phyloP scores from a whole-genome alignment of 2,797 vertebrate species.

The Hozukius guyotensis region DNA sequence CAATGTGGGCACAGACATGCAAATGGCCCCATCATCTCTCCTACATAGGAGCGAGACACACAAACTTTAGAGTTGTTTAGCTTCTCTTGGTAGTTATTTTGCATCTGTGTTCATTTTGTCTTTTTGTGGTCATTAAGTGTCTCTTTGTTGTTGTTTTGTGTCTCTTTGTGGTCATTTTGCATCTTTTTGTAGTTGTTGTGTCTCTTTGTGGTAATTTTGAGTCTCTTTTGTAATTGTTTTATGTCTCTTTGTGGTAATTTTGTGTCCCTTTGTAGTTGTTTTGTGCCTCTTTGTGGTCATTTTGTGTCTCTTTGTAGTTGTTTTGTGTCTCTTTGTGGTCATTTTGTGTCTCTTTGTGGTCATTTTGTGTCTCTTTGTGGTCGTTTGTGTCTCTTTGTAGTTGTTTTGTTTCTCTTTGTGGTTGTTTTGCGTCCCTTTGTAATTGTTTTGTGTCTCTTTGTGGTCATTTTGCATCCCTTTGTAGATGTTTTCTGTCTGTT shows the following conservation, averaged over 20 bases:
- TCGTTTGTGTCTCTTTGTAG: background rate
- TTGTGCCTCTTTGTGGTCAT: too few species aligned
- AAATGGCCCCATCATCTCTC: background rate
- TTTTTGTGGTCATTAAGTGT: too few species aligned
- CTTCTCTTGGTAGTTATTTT: background rate
- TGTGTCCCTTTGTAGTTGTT: background rate
- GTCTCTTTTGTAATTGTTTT: background rate
- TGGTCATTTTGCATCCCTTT: too few species aligned
- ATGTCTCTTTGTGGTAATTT: fast-evolving
- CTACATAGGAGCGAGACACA: background rate
- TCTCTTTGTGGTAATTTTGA: too few species aligned
- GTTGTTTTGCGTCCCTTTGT: too few species aligned
- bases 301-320: too few species aligned
- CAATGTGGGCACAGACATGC: background rate
- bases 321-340: background rate
- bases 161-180: background rate
- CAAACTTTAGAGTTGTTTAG: background rate
- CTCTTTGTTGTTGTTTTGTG: too few species aligned
- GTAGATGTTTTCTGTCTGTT: too few species aligned
- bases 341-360: background rate
- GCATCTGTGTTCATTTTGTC: background rate
- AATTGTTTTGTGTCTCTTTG: too few species aligned
- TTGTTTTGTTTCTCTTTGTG: too few species aligned
- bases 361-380: background rate
- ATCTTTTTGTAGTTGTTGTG: background rate